A percentile compares a stretch with the other conserved stretches of the same genome.
These are phyloP conservation scores for Macrotis lagotis DNA, from an alignment of 2,113 vertebrate species.

Conservation along the genomic window DNA sequence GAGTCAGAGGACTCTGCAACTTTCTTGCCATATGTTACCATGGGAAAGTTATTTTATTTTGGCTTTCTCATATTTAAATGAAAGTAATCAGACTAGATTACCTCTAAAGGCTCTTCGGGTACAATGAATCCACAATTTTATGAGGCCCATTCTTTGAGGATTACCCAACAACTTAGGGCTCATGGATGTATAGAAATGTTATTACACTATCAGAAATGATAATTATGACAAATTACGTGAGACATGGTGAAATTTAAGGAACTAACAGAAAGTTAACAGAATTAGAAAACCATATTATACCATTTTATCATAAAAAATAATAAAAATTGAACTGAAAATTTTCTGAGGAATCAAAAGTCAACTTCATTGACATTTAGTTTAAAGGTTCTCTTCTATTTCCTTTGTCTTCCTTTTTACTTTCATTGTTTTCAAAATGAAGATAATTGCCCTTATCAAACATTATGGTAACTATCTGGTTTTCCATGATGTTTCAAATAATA, in stretches of 20 bases:
- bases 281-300: background rate
- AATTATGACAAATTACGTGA: background rate
- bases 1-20: background rate
- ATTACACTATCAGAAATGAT: background rate
- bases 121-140: background rate
- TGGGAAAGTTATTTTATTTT: background rate
- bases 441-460: background rate
- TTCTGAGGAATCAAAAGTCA: background rate
- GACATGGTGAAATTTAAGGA: background rate
- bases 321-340: background rate
- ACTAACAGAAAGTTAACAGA: background rate
- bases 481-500: background rate
- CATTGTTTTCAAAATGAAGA: background rate
- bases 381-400: background rate
- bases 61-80: background rate
- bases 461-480: background rate
- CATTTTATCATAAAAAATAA: background rate
- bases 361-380: background rate
- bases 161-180: background rate
- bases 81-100: background rate
- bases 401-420: background rate
- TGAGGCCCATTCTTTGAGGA: background rate
- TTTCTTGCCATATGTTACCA: background rate
- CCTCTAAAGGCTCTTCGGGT: background rate
- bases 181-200: background rate